Base-by-base conservation (phyloP, 2,113 vertebrate species). In the Gila orcuttii region DNA sequence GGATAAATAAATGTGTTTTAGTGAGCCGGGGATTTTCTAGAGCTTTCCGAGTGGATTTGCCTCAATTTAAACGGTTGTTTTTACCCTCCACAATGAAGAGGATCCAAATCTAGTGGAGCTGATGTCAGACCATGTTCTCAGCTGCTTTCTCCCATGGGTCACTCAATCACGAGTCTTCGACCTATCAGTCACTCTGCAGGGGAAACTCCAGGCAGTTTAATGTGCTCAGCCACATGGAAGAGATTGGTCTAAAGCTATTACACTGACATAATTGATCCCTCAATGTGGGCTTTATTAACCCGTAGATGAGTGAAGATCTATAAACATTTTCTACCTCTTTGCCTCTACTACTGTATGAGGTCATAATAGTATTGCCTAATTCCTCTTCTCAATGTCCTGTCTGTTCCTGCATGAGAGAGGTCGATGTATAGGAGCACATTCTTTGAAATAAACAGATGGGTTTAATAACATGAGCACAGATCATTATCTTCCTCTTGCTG, bases 21-120 rank as follows among this genome's bases (percentile, higher is more conserved):
- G 45, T 39, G 69, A 78, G 82, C 36, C 19, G 19, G n/a, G 42
- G 4, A 57, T 79, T 36, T 39, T 60, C 47, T 55, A 57, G 23
- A 57, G 66, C 47, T 86, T 57, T 66, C 59, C 6, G 8, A 47
- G 33, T 73, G 57, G 76, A 52, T 64, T 21, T 1, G 50, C 19
- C 73, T 59, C 33, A 2, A 55, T 59, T 64, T 73, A 31, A 66
- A 23, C 8, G 45, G 45, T 71, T 84, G 33, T 84, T 84, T 76
- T 68, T 59, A 62, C 87, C 86, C 45, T 83, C 86, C 86, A 36
- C 80, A 79, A 85, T 68, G n/a, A 90, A 88, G 79, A 88, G 77
- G 81, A 89, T 91, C 88, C 89, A 91, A 91, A 90, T 93, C 87
- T 91, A 88, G 86, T 92, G 92, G 91, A 92, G 90, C 89, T 90